phyloP scores from a whole-genome alignment of 1,140 invertebrate genomes.

The Ylistrum balloti region DNA sequence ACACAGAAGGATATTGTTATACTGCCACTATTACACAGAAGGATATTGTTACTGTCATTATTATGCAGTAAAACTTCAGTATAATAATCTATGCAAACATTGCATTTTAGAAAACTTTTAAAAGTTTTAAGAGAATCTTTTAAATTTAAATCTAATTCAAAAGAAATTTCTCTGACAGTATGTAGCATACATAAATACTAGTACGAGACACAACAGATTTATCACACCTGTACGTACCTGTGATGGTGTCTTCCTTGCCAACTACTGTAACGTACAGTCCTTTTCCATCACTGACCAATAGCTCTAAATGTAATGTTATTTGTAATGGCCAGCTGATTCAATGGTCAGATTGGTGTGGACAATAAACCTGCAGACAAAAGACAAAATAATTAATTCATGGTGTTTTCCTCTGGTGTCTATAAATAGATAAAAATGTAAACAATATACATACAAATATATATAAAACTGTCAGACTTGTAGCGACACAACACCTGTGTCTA shows the following conservation, averaged over 20 bases:
- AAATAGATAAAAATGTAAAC: background rate
- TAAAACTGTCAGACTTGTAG: background rate
- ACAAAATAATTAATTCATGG: slow-evolving; percentile 14
- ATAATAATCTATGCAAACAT: no score
- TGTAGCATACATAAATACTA: no score
- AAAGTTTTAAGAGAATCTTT: no score
- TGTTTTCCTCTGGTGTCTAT: background rate
- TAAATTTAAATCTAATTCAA: no score
- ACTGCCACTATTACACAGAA: no score
- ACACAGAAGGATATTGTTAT: no score
- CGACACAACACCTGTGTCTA: background rate
- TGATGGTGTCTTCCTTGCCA: background rate
- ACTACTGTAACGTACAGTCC: slow-evolving; percentile 3
- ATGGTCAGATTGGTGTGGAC: background rate
- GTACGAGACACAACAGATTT: background rate
- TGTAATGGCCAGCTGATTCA: background rate
- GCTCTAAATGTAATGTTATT: background rate
- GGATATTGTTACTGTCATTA: no score
- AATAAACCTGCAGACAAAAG: background rate
- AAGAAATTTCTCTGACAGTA: no score
- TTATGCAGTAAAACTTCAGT: no score
- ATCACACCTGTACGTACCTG: background rate
- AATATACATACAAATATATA: background rate
- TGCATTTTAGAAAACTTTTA: no score
- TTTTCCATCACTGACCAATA: slow-evolving; percentile 22